Evolutionary conservation across 1,140 invertebrate species (phyloP).

Genomic region (Amyelois transitella): DNA sequence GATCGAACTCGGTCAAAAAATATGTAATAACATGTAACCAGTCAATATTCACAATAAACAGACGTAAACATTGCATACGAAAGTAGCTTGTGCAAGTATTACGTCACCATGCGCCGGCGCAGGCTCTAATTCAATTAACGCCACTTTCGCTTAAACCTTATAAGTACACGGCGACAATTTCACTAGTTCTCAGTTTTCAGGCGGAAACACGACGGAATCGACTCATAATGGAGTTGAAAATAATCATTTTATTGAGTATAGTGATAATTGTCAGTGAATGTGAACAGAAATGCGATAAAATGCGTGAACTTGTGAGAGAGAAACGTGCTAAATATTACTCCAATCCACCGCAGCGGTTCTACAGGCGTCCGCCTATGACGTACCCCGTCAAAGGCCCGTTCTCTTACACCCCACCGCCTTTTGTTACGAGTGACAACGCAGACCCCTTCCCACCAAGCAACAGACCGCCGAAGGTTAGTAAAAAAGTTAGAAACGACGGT

Average conservation of each 20-base stretch:
- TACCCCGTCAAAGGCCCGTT: conserved; percentile 33
- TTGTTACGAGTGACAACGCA: conserved; percentile 30
- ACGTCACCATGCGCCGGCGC: conserved; percentile 6
- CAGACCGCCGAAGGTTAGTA: conserved; percentile 54
- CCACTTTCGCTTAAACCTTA: conserved; percentile 54
- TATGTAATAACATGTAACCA: background rate
- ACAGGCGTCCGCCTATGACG: conserved; percentile 34
- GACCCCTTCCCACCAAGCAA: conserved; percentile 18
- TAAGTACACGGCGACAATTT: conserved; percentile 41
- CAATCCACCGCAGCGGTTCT: conserved; percentile 36
- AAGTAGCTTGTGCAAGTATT: conserved; percentile 1
- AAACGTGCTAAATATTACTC: conserved; percentile 56
- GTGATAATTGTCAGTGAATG: conserved; percentile 19
- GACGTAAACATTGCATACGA: background rate
- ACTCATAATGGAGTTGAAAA: conserved; percentile 24
- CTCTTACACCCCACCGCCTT: conserved; percentile 49
- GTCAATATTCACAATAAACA: background rate
- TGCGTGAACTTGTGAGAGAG: conserved; percentile 29
- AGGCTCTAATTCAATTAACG: conserved; percentile 57
- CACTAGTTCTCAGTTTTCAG: conserved; percentile 54
- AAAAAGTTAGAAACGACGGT: conserved; percentile 36
- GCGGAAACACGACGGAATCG: conserved; percentile 1
- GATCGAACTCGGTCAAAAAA: background rate
- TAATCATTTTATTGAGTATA: conserved; percentile 22
- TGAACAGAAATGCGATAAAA: conserved; percentile 18